Base-by-base conservation (phyloP, 2,888 invertebrate genomes). In the Patella ulyssiponensis region DNA sequence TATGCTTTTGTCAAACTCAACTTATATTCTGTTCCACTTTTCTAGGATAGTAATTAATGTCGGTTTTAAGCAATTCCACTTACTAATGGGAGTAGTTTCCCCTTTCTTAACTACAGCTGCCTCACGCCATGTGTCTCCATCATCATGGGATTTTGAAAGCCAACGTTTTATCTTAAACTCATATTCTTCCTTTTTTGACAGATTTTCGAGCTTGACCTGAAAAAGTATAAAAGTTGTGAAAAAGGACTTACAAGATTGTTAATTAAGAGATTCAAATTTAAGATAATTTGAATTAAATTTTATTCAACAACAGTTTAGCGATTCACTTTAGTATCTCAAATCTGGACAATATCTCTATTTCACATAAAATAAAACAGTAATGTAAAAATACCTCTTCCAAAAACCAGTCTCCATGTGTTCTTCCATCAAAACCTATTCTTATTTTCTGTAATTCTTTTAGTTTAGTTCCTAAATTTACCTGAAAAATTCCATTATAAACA, bases 61-160 rank as follows among this genome's bases (percentile, higher is more conserved):
- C 44, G 44, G 9, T 44, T 44, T 44, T 44, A 7, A 44, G 44
- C 7, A 44, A 44, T 44, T 44, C 44, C 44, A 44, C 23, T 52
- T 69, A 89, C 90, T 84, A 78, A 88, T 88, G 44, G 88, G 79
- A 23, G 85, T 80, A 3, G 81, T 74, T 54, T 87, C 80, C 12
- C 84, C 86, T 20, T 79, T 81, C 51, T 80, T 70, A 15, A 83
- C 77, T 2, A 87, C 85, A 11, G 88, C 86, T 27, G 88, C 74
- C 73, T 90, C 90, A 74, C 89, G 78, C 85, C 88, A 87, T 17
- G 87, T 84, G 77, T 89, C 89, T 71, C 73, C 74, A 82, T 90
- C 89, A 71, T 88, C 87, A 54, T 86, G 82, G 20, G 79, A 73
- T 33, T 87, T 75, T 12, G 88, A 88, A 82, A 87, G 53, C 79